Evolutionary conservation across 2,888 invertebrate genomes (phyloP), one percentile per base, ranked within the genome.

Genomic region (Marasmarcha lunaedactyla): DNA sequence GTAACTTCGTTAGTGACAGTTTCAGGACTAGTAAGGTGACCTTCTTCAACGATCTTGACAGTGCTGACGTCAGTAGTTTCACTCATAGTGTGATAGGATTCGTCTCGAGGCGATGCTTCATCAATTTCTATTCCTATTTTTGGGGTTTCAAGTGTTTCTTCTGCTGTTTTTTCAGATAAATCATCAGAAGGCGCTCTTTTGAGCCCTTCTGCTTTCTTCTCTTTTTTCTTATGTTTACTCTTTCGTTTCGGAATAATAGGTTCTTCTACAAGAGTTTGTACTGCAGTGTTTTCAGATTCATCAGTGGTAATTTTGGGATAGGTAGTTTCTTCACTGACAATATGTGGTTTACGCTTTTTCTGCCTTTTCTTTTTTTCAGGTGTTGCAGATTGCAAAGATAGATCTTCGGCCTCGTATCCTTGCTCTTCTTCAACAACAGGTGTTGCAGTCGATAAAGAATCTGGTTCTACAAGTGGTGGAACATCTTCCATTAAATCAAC

Each of bases 381-480:
- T 27, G 55, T 50, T 26, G 47, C 39, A 42, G 53, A 57, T 15
- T 55, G 83, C 14, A 87, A 71, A 1, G 89, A 87, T 45, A 88
- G 77, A 47, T 88, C 86, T 54, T 90, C 92, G 7, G 90, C 86
- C 59, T 92, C 91, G 55, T 92, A 92, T n/a, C 91, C 91, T 44
- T 81, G 81, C 57, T 88, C 89, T 60, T 85, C 85, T 35, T 79
- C 70, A 27, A 65, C 56, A 30, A 66, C 62, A 37, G 74, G 71
- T 39, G 78, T 78, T 40, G 84, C 85, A 15, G 70, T 58, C 36
- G 68, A 51, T 47, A 84, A 78, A 6, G 86, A 81, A 42, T 64
- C 56, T 7, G 79, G 83, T 33, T 83, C 76, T 20, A 20, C 20
- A 20, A 5, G 20, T 7, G 4, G 7, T 20, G 3, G 3, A 5